Conservation (phyloP, 2,113 vertebrate genomes). For the Lamprotornis superbus region DNA sequence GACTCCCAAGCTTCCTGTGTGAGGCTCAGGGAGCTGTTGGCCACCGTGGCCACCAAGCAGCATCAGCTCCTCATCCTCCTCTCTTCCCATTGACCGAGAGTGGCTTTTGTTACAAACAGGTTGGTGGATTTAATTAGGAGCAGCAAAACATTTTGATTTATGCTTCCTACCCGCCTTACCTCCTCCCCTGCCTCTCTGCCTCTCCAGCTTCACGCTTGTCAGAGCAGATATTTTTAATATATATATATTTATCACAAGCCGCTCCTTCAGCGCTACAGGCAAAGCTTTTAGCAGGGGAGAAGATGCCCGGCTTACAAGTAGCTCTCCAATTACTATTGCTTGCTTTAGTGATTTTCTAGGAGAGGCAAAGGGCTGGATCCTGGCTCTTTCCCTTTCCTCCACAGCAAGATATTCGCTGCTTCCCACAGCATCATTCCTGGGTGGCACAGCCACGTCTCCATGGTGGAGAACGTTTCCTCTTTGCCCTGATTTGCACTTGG, state of each 20-base stretch:
- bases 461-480: background rate
- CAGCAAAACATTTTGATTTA: slow-evolving; percentile 51
- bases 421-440: background rate
- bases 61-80: fast-evolving
- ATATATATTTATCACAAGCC: slow-evolving; percentile 14
- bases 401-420: background rate
- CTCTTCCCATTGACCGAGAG: background rate
- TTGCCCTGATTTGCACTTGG: background rate
- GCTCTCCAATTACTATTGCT: slow-evolving; percentile 6
- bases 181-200: slow-evolving; percentile 7
- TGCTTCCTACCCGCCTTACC: background rate
- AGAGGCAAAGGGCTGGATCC: background rate
- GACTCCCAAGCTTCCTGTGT: fast-evolving
- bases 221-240: slow-evolving; percentile 53
- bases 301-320: background rate
- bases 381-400: background rate
- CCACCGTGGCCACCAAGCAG: background rate
- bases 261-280: slow-evolving; percentile 6
- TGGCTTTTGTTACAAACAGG: slow-evolving; percentile 4
- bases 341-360: background rate
- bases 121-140: slow-evolving; percentile 46
- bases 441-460: background rate
- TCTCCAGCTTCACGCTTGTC: slow-evolving; percentile 58
- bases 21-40: background rate
- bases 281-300: slow-evolving; percentile 34